These are phyloP conservation scores for Erythrocebus patas DNA, from an alignment of 2,113 vertebrate genomes.

Conservation along the genomic window DNA sequence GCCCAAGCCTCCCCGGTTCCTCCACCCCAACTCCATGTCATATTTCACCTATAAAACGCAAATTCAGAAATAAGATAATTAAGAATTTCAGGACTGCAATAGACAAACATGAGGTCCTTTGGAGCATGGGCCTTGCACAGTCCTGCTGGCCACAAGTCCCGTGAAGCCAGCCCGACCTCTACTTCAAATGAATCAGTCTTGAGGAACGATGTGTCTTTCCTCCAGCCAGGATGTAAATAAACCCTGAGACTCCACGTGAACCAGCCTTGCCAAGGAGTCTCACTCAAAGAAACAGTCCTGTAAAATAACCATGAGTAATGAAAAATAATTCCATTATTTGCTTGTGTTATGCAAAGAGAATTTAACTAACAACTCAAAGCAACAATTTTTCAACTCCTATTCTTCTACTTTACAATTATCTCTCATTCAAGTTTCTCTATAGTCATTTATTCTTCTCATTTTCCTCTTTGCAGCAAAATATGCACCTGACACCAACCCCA, in stretches of 20 bases:
- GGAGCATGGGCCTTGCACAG: not conserved
- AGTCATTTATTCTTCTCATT: not conserved
- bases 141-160: not conserved
- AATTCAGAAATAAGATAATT: not conserved
- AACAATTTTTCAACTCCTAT: not conserved
- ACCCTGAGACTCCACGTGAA: not conserved
- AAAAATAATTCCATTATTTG: not conserved
- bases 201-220: not conserved
- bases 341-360: not conserved
- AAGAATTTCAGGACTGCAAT: not conserved
- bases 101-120: not conserved
- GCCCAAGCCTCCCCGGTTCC: accelerated
- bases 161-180: not conserved
- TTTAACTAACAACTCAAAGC: not conserved
- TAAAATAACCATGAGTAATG: not conserved
- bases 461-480: not conserved
- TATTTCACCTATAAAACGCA: not conserved
- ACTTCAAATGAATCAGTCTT: not conserved
- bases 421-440: not conserved
- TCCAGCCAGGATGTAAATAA: not conserved
- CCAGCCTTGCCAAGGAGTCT: not conserved
- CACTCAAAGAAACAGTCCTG: not conserved
- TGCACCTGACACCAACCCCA: not conserved
- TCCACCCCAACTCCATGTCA: not conserved
- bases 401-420: not conserved